Evolutionary conservation across 2,888 invertebrate genomes (phyloP).

Genomic region (Nephrotoma guestfalica): DNA sequence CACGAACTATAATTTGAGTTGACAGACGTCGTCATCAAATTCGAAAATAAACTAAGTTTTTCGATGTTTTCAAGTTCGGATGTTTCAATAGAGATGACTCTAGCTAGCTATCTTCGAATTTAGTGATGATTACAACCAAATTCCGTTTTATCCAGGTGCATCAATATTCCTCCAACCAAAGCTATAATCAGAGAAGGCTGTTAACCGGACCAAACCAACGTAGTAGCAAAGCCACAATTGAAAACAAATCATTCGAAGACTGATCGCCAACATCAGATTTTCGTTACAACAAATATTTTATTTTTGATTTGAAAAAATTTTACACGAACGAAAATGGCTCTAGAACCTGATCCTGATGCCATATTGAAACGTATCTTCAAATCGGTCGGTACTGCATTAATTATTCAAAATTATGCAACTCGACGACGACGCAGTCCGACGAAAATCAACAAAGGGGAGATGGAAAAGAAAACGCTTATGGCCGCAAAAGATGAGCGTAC

Average conservation of each 20-base stretch:
- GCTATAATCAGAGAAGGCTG: neutral
- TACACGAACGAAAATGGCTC: neutral
- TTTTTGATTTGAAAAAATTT: neutral
- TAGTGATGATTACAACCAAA: neutral
- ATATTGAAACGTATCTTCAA: conserved; percentile 10
- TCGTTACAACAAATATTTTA: neutral
- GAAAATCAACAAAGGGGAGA: conserved; percentile 21
- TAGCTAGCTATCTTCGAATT: neutral
- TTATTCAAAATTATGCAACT: conserved; percentile 21
- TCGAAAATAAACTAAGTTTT: neutral
- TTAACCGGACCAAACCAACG: neutral
- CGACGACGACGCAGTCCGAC: conserved; percentile 20
- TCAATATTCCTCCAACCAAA: too few relatives aligned
- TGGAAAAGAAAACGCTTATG: conserved; percentile 14
- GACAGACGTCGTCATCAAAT: conserved; percentile 3
- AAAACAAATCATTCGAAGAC: neutral
- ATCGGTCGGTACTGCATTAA: conserved; percentile 23
- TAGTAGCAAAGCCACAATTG: neutral
- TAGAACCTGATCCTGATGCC: neutral
- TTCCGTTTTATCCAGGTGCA: neutral
- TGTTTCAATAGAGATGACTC: neutral
- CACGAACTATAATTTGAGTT: conserved; percentile 2
- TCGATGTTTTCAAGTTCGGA: neutral
- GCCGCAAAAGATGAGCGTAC: conserved; percentile 20
- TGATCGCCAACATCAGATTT: neutral